Base-by-base conservation (phyloP, 2,888 invertebrate genomes). In the Suillia variegata region DNA sequence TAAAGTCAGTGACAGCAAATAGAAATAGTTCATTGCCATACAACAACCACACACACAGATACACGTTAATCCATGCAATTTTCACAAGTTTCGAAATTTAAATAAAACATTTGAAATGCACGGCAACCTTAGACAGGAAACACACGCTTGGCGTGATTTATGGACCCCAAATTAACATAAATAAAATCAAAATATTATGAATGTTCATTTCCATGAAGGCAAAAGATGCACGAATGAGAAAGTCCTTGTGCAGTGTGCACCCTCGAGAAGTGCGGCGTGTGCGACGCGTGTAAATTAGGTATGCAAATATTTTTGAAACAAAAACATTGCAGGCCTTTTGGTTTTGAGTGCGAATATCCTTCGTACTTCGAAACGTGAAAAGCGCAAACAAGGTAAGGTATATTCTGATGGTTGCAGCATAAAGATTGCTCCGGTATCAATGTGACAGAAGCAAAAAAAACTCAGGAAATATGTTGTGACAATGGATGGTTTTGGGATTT, bases 91-190 rank as follows among this genome's bases (percentile, higher is more conserved):
- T 20, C 13, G 17, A 20, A 45, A 45, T 17, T 45, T 20, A 20
- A 3, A 18, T 18, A 45, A 17, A 38, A 38, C 38, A 38, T 13
- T n/a, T 8, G 6, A 10, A 38, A 8, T 45, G 45, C n/a, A 20
- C 45, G n/a, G 6, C 15, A 38, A 38, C 38, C 20, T 45, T 5
- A 45, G 79, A 74, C 80, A 78, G 76, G 74, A 78, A 79, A 73
- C 80, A 79, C 79, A 80, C 80, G 80, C 67, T 77, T 61, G 59
- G 49, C 65, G 50, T 76, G 74, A 76, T 74, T 74, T 74, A 74
- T 73, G 72, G 66, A 66, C 62, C 47, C 56, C 60, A 71, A 75
- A 77, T 78, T 75, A 71, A 69, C 76, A 77, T 71, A 78, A 76
- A 71, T 65, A 69, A 70, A 78, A 76, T 77, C 76, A 76, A 72